Evolutionary conservation across 1,140 invertebrate genomes (phyloP).

Genomic region (Drosophila jambulina): DNA sequence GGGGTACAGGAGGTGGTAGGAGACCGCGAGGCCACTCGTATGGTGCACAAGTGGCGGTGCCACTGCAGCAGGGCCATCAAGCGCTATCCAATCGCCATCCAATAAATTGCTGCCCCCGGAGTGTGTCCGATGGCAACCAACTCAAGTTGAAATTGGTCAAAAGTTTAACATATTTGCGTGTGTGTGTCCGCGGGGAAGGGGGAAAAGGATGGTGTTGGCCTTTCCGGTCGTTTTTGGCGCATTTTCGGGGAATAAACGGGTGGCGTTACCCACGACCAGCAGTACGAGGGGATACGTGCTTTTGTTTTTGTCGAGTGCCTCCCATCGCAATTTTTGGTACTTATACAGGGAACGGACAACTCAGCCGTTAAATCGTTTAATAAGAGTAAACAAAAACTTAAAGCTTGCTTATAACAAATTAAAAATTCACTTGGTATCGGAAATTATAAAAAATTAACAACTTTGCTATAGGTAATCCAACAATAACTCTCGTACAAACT

Average conservation of each 20-base stretch:
- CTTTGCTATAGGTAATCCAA: conserved; percentile 56
- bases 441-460: conserved; percentile 41
- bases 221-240: conserved; percentile 62
- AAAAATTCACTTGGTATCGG: conserved; percentile 26
- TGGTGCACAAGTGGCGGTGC: conserved; percentile 47
- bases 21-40: conserved; percentile 76
- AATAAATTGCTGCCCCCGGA: conserved; percentile 72
- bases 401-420: conserved; percentile 31
- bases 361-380: conserved; percentile 31
- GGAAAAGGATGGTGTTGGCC: neutral
- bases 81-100: conserved; percentile 72
- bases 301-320: conserved; percentile 18
- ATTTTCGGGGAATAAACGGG: conserved; percentile 72
- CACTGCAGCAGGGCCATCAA: conserved; percentile 46
- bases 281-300: conserved; percentile 5
- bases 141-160: conserved; percentile 82
- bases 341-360: neutral
- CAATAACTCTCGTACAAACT: conserved; percentile 42
- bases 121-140: conserved; percentile 51
- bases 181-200: conserved; percentile 29
- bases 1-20: conserved; percentile 21
- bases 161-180: conserved; percentile 84
- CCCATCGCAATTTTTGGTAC: conserved; percentile 4
- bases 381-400: conserved; percentile 32
- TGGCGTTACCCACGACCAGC: neutral